Base-by-base conservation (phyloP, 1,140 invertebrate species). In the Magallana gigas region DNA sequence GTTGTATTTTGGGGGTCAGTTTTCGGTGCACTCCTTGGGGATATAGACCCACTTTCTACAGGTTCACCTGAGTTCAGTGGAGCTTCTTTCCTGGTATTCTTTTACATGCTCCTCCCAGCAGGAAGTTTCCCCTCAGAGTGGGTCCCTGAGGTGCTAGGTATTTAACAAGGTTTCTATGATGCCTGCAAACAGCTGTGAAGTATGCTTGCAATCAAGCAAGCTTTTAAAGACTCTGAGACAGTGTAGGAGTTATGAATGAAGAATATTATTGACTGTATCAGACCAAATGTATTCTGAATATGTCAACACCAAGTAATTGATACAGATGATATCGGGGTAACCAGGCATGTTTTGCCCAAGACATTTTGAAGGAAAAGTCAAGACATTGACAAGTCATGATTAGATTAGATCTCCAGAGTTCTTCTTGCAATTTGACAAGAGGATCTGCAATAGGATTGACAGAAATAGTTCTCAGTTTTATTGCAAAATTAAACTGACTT, bases 101-200 rank as follows among this genome's bases (percentile, higher is more conserved):
- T 76, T 76, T 76, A 76, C 68, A 76, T 76, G 23, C 68, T 76
- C 23, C 2, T 3, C 23, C 5, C 68, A 76, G 68, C 68, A 29
- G 23, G 68, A 2, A 76, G 68, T 29, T 76, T 76, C 68, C 23
- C 23, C 68, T 76, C 23, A 76, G 18, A 76, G 18, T 76, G 23
- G 23, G 68, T 76, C 68, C 68, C 68, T 29, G 12, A 76, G 68
- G 68, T 29, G 68, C 23, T 8, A 36, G 68, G 68, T 29, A 76
- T 76, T 76, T 29, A 76, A 36, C 68, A 76, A 76, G 68, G 18
- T 3, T 48, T 29, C 68, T 76, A 76, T 76, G 68, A 76, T 36
- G 23, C 29, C 68, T 76, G 68, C 68, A 76, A 76, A 76, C 68
- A 76, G 68, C 68, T 76, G 68, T 48, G 36, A 76, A 36, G 36